A percentile compares a stretch with the other conserved stretches of the same genome.
These are phyloP conservation scores for Cardiocondyla obscurior DNA, from an alignment of 1,140 invertebrate genomes.

Conservation along the genomic window DNA sequence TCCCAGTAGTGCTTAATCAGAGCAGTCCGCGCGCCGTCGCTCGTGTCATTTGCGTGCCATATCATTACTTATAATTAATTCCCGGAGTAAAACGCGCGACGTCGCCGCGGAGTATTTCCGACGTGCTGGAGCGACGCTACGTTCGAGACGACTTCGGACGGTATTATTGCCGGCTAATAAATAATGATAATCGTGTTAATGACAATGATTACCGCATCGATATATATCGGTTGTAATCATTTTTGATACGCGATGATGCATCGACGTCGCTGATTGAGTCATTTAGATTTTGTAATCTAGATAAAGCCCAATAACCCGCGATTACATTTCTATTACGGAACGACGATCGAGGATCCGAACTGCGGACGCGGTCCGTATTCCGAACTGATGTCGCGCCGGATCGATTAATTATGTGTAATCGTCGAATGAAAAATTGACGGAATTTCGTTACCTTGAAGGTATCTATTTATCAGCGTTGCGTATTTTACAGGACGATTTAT, in stretches of 20 bases:
- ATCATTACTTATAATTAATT: slow-evolving; percentile 70
- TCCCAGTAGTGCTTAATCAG: slow-evolving; percentile 53
- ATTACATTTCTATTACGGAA: slow-evolving; percentile 73
- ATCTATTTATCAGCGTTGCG: slow-evolving; percentile 49
- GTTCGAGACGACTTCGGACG: slow-evolving; percentile 26
- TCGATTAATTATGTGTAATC: slow-evolving; percentile 52
- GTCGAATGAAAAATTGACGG: slow-evolving; percentile 40
- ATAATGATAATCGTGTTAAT: slow-evolving; percentile 57
- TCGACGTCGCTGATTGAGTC: slow-evolving; percentile 27
- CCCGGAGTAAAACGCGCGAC: slow-evolving; percentile 11
- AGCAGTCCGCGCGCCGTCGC: slow-evolving; percentile 54
- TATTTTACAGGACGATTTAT: slow-evolving; percentile 50
- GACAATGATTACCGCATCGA: slow-evolving; percentile 40
- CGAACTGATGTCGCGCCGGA: slow-evolving; percentile 37
- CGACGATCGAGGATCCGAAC: slow-evolving; percentile 22
- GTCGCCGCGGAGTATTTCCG: slow-evolving; percentile 55
- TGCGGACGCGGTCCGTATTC: slow-evolving; percentile 10
- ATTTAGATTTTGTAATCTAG: slow-evolving; percentile 74
- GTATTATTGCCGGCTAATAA: slow-evolving; percentile 50
- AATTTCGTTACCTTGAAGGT: slow-evolving; percentile 47
- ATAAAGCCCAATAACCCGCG: slow-evolving; percentile 65
- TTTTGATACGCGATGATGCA: slow-evolving; percentile 36
- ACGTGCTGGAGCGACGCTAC: slow-evolving; percentile 5
- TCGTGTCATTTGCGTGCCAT: slow-evolving; percentile 62
- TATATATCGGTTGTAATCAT: slow-evolving; percentile 34